Evolutionary conservation across 2,888 invertebrate species (phyloP), one percentile per base, ranked within the genome.

Genomic region (Cerastoderma edule): DNA sequence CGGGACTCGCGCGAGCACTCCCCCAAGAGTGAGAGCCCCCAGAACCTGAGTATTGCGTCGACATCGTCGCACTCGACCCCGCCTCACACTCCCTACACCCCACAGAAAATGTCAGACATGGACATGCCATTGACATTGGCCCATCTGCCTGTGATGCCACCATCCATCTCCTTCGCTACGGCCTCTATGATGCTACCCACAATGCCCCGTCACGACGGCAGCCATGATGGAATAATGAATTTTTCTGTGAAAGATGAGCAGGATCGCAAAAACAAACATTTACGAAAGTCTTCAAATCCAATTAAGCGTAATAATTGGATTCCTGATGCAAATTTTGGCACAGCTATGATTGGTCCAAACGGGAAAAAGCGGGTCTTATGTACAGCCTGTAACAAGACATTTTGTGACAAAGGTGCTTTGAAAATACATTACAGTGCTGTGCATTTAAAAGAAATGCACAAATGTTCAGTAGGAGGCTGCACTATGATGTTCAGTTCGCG

Each of bases 361-460:
- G 92, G 92, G 13, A 99, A 99, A 93, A 98, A 98, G 92, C 95
- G 99, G 83, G 99, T 99, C 2, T 97, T 99, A 92, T 99, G 99
- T 93, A 98, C 98, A 89, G 98, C 98, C 53, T 99, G 99, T 92
- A 94, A 98, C 78, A 99, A 99, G 94, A 99, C 99, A 22, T 99
- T 99, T 94, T 99, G 99, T 94, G 99, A 99, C 94, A 99, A 99
- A 94, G 99, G 99, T 78, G 99, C 99, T 0, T 94, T 99, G 30
- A 99, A 99, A 94, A 99, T 99, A 8, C 99, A 99, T 93, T 99
- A 99, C 92, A 98, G 98, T 66, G 99, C 99, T 0, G 99, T 99
- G 13, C 99, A 99, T 92, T 94, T 99, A 76, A 95, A 99, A 50
- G 99, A 99, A 94, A 99, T 99, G 99, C 99, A 99, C 93, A 98